Base-by-base conservation (phyloP, 2,888 invertebrate species). In the Phragmatobia fuliginosa region DNA sequence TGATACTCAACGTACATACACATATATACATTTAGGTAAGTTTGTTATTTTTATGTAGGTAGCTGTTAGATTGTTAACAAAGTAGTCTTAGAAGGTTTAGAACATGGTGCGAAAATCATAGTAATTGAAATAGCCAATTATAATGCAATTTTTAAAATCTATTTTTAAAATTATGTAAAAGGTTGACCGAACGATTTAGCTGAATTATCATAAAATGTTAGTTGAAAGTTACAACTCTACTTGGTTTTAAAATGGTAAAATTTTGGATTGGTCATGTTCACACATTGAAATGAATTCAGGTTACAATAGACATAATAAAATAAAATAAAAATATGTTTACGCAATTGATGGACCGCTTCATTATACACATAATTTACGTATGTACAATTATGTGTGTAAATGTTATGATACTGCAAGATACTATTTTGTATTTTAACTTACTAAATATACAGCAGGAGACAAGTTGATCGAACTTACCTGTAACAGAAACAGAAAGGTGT, bases 391-490 rank as follows among this genome's bases (percentile, higher is more conserved):
- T 10, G n/a, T n/a, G n/a, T n/a, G n/a, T n/a, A 6, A 45, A 52
- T 25, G 11, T 2, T n/a, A 8, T 52, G 3, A 56, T 56, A 16
- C 56, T 16, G 84, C 86, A 84, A 87, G 84, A 84, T 83, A 82
- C 78, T 70, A 67, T 68, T 74, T 61, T 56, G 61, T 62, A 28
- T 61, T 70, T 65, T 64, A 70, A 84, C 84, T 86, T 82, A 85
- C 82, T 33, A 31, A 61, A 32, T 33, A 52, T 59, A 18, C 21
- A 59, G 21, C 11, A 38, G 25, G 56, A 5, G 62, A 45, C 28
- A 36, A 18, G 8, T 45, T 21, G 56, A 77, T 70, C 68, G 71
- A 76, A 83, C 88, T 86, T 87, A 88, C 88, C 88, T 88, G 88
- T 65, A 84, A 87, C 74, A 81, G 68, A 82, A 82, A 79, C 75